Evolutionary conservation across 2,113 vertebrate genomes (phyloP).

Genomic region (Prietella phreatophila): DNA sequence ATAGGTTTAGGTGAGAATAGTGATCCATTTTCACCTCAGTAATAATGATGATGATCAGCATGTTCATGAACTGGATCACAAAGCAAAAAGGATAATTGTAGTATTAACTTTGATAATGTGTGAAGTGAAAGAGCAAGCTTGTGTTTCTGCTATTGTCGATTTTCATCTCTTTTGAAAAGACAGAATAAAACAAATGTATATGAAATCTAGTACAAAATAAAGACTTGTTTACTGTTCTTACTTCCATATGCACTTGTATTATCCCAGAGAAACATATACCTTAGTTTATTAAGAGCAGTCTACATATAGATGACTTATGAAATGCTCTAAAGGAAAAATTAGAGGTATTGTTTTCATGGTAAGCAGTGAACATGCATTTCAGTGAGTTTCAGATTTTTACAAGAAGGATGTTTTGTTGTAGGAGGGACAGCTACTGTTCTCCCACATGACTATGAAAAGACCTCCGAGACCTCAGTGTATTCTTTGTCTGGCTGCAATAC

Average conservation of each 20-base stretch:
- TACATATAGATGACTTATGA: neutral
- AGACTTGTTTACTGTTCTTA: neutral
- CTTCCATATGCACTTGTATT: neutral
- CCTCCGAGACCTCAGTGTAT: slow-evolving; percentile 57
- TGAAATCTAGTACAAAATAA: neutral
- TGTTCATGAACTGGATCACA: slow-evolving; percentile 33
- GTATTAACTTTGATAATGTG: slow-evolving; percentile 19
- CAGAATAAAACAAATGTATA: neutral
- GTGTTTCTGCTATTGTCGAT: neutral
- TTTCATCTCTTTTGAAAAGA: neutral
- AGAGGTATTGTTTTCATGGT: neutral
- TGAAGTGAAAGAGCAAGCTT: neutral
- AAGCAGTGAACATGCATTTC: slow-evolving; percentile 6
- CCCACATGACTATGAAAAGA: slow-evolving; percentile 71
- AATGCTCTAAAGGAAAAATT: neutral
- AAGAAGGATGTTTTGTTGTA: slow-evolving; percentile 27
- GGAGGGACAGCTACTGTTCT: slow-evolving; percentile 55
- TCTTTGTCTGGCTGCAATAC: slow-evolving; percentile 76
- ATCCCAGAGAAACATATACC: neutral
- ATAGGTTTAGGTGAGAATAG: slow-evolving; percentile 65
- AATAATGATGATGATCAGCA: slow-evolving; percentile 60
- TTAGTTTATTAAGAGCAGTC: neutral
- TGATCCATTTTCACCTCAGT: slow-evolving; percentile 57
- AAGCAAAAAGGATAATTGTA: slow-evolving; percentile 8
- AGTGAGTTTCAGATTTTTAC: slow-evolving; percentile 38